Percentiles rank a stretch among this genome's conserved stretches.
phyloP scores from a whole-genome alignment of 2,888 invertebrate species.

The Ditula angustiorana region DNA sequence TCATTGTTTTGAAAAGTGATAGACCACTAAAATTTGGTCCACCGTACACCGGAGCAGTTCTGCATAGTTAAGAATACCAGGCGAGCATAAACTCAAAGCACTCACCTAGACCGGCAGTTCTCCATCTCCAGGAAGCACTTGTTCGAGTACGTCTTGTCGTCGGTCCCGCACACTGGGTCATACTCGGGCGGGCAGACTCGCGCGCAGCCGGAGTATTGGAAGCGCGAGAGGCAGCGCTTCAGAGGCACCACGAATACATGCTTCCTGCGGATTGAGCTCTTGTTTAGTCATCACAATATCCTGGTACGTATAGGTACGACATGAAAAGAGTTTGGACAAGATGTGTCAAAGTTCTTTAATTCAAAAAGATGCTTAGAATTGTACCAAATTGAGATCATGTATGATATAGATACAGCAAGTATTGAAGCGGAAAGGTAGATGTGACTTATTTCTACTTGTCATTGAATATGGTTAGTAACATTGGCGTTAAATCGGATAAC shows the following conservation, averaged over 20 bases:
- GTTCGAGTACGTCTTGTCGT: constrained; percentile 96
- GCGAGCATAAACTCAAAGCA: background rate
- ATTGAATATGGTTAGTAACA: too few relatives aligned
- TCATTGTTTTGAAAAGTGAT: background rate
- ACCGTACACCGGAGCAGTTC: too few relatives aligned
- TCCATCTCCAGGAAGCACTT: constrained; percentile 96
- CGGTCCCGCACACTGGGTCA: constrained; percentile 97
- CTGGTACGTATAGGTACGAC: too few relatives aligned
- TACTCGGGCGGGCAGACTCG: constrained; percentile 94
- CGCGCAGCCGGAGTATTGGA: constrained; percentile 94
- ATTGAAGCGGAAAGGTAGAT: too few relatives aligned
- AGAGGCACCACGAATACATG: constrained; percentile 96
- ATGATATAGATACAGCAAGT: too few relatives aligned
- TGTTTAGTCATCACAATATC: constrained; percentile 45
- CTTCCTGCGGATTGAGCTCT: constrained; percentile 85
- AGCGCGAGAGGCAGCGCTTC: constrained; percentile 93
- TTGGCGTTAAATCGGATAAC: too few relatives aligned
- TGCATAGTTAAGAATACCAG: constrained; percentile 1
- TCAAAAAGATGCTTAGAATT: too few relatives aligned
- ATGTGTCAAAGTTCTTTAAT: too few relatives aligned
- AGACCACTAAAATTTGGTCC: background rate
- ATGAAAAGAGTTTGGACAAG: too few relatives aligned
- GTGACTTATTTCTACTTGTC: too few relatives aligned
- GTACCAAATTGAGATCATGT: too few relatives aligned
- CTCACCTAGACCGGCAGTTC: constrained; percentile 92